These are phyloP conservation scores for Diaphora mendica DNA, from an alignment of 2,888 invertebrate genomes.

Conservation along the genomic window DNA sequence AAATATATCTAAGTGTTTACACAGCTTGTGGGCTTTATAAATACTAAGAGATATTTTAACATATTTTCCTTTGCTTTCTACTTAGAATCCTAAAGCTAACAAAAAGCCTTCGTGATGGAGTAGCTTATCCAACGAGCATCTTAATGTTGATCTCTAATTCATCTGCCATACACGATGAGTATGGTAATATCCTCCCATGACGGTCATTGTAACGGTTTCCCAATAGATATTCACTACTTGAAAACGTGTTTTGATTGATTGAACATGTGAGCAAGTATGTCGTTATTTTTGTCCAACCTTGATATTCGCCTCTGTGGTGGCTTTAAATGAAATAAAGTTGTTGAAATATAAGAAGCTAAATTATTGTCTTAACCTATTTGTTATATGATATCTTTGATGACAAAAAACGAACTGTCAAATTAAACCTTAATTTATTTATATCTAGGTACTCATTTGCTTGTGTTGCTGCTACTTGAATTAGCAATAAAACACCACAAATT, in stretches of 20 bases:
- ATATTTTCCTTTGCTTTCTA: neutral
- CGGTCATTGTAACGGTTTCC: conserved; percentile 22
- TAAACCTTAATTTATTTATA: neutral
- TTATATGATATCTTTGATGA: neutral
- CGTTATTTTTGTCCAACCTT: conserved; percentile 17
- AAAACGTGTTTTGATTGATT: conserved; percentile 29
- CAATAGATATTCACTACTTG: conserved; percentile 21
- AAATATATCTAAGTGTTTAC: neutral
- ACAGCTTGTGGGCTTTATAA: neutral
- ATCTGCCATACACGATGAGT: conserved; percentile 23
- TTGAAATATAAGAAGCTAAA: neutral
- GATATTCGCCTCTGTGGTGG: conserved; percentile 1
- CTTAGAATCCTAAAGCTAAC: neutral
- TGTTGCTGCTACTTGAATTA: neutral
- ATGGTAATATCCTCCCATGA: conserved; percentile 25
- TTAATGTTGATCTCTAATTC: conserved; percentile 26
- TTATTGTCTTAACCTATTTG: neutral
- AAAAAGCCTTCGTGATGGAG: neutral
- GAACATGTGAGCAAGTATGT: conserved; percentile 17
- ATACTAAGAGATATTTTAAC: conserved; percentile 1
- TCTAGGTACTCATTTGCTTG: neutral
- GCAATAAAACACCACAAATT: neutral
- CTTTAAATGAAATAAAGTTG: neutral
- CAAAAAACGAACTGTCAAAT: neutral
- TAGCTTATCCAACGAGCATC: conserved; percentile 23